Conservation (phyloP, 2,113 vertebrate genomes). For the Sapajus apella region DNA sequence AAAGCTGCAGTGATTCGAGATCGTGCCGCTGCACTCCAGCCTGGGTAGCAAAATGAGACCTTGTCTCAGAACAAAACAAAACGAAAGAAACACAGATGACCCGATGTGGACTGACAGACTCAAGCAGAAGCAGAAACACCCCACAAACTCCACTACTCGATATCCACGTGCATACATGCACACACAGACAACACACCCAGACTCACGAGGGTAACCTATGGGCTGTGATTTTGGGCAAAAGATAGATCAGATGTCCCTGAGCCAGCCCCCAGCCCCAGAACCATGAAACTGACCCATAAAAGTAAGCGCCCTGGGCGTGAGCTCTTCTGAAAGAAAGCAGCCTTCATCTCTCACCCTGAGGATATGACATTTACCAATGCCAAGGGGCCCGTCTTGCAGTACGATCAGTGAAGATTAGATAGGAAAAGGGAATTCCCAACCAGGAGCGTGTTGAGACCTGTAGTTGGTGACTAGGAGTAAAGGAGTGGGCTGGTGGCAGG, state of each 20-base stretch:
- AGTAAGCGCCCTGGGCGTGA: accelerated
- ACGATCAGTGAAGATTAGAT: not conserved
- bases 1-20: too few species aligned
- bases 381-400: accelerated
- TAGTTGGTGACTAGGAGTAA: not conserved
- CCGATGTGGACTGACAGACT: not conserved
- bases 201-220: accelerated
- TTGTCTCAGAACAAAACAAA: too few species aligned
- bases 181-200: not conserved
- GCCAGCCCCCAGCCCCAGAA: not conserved
- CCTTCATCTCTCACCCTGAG: not conserved
- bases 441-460: not conserved
- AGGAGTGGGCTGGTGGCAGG: not conserved
- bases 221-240: not conserved
- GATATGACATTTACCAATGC: too few species aligned
- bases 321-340: not conserved
- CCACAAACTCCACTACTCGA: not conserved
- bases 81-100: too few species aligned
- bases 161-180: not conserved
- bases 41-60: too few species aligned
- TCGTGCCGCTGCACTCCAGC: too few species aligned
- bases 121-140: not conserved
- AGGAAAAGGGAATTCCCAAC: conserved; percentile 18
- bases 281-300: not conserved
- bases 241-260: not conserved